phyloP scores from a whole-genome alignment of 1,140 invertebrate species.

The Tachypleus tridentatus region DNA sequence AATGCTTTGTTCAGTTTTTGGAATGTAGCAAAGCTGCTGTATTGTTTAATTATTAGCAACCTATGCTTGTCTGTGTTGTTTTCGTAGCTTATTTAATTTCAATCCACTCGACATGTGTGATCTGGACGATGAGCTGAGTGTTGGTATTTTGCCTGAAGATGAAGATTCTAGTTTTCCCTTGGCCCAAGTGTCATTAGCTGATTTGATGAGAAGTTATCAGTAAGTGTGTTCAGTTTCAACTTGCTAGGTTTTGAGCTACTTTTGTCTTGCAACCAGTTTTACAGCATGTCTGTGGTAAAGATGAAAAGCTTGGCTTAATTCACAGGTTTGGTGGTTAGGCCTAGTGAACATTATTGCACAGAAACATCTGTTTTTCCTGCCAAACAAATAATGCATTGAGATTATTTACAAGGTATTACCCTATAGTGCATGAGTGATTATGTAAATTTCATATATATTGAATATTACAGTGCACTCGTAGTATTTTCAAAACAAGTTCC shows the following conservation, averaged over 20 bases:
- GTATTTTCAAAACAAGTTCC: no score
- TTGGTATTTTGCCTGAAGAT: slow-evolving; percentile 6
- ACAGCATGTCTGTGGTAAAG: background rate
- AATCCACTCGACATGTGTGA: slow-evolving; percentile 23
- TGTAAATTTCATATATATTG: no score
- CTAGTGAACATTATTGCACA: no score
- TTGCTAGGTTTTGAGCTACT: background rate
- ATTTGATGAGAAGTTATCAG: background rate
- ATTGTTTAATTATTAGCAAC: slow-evolving; percentile 9
- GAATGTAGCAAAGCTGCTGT: slow-evolving; percentile 2
- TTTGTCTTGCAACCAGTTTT: background rate
- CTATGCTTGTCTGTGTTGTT: slow-evolving; percentile 7
- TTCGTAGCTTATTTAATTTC: slow-evolving; percentile 4
- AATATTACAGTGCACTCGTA: no score
- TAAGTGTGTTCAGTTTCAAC: background rate
- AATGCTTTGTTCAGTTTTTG: no score
- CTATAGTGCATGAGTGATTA: no score
- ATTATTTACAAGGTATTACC: no score
- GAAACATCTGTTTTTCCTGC: no score
- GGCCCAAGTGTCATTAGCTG: background rate
- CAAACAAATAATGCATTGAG: no score
- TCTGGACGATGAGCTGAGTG: slow-evolving; percentile 18
- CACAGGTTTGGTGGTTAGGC: no score
- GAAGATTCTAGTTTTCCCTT: background rate
- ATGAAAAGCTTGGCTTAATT: no score